Conservation (phyloP, 2,888 invertebrate genomes). For the Lasioglossum villosulum region DNA sequence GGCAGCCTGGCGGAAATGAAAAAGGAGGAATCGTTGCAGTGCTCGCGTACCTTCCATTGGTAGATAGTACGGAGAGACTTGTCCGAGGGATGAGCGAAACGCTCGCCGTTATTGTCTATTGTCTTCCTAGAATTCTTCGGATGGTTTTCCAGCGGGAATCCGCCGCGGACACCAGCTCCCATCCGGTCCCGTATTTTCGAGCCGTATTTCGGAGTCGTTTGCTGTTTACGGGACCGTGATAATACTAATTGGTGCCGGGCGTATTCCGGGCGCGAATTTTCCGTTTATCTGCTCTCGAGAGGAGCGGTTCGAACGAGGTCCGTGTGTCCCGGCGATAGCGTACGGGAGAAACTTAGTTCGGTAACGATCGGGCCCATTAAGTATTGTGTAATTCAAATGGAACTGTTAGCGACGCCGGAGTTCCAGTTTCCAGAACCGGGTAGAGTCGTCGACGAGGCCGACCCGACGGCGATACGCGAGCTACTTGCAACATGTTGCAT, state of each 20-base stretch:
- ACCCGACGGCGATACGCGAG: background rate
- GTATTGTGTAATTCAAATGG: slow-evolving; percentile 12
- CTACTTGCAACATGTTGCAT: slow-evolving; percentile 20
- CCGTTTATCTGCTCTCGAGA: slow-evolving; percentile 31
- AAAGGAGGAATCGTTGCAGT: slow-evolving; percentile 24
- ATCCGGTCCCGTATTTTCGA: background rate
- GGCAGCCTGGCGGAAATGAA: slow-evolving; percentile 26
- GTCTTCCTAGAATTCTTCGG: slow-evolving; percentile 18
- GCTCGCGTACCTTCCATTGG: background rate
- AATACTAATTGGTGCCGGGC: slow-evolving; percentile 30
- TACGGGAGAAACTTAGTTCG: background rate
- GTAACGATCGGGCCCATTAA: slow-evolving; percentile 10
- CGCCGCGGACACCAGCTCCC: background rate
- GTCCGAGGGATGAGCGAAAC: background rate
- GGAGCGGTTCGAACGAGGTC: background rate
- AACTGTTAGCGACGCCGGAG: background rate
- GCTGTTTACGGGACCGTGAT: slow-evolving; percentile 11
- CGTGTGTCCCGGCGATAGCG: slow-evolving; percentile 11
- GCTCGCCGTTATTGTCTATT: slow-evolving; percentile 1
- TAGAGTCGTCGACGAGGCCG: background rate
- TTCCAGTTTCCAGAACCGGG: background rate
- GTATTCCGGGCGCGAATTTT: slow-evolving; percentile 7
- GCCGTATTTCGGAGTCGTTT: slow-evolving; percentile 8
- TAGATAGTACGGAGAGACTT: background rate
- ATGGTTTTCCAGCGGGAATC: background rate